Percentiles rank a stretch among this genome's conserved stretches.
These are phyloP conservation scores for Acanthis flammea DNA, from an alignment of 2,797 vertebrate species.

Conservation along the genomic window DNA sequence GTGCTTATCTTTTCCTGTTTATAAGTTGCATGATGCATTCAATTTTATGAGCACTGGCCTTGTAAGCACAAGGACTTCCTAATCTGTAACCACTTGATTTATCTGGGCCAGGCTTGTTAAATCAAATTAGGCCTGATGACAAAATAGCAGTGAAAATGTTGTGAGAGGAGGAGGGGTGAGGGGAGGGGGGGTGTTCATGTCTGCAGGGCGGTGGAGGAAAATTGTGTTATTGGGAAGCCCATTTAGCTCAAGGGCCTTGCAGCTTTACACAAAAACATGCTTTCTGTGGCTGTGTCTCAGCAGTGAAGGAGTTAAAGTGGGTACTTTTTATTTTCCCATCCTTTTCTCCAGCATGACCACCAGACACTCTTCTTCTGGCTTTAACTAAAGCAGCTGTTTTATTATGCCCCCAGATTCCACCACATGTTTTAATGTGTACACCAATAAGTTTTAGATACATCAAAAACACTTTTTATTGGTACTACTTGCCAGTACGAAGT, in stretches of 20 bases:
- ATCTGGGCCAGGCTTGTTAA: not conserved
- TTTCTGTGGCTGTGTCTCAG: not conserved
- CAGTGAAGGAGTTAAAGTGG: not conserved
- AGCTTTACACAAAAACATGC: rapidly evolving
- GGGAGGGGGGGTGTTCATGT: rapidly evolving
- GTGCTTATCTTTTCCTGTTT: not conserved
- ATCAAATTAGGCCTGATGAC: not conserved
- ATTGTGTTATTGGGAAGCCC: not conserved
- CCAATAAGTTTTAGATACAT: not conserved
- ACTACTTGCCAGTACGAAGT: not conserved
- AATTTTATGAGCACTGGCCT: constrained; percentile 9
- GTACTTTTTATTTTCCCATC: not conserved
- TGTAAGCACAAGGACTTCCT: not conserved
- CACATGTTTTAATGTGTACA: not conserved
- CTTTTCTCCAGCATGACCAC: not conserved
- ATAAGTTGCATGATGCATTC: not conserved
- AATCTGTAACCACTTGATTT: not conserved
- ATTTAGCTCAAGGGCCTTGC: not conserved
- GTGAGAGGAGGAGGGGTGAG: not conserved
- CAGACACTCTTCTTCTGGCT: not conserved
- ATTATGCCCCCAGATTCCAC: not conserved
- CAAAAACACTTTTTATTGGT: constrained; percentile 12
- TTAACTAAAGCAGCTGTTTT: not conserved
- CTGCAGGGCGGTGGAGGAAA: not conserved
- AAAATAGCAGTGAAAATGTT: not conserved